phyloP scores from a whole-genome alignment of 2,113 vertebrate genomes.

The Oreochromis tanganicae region DNA sequence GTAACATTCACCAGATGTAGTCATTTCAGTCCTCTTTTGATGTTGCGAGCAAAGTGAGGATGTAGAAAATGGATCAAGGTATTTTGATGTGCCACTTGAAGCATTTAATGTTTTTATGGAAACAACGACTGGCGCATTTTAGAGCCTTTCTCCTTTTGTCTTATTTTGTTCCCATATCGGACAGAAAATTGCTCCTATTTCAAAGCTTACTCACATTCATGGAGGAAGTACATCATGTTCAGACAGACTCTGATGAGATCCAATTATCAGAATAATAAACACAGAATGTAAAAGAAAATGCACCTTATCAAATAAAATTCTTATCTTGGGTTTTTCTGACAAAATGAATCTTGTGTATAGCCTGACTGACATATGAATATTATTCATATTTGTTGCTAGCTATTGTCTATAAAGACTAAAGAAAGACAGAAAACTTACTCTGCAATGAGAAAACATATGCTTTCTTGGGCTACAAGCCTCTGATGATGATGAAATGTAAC shows the following conservation, averaged over 20 bases:
- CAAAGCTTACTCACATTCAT: background rate
- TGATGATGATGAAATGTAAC: background rate
- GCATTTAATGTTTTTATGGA: background rate
- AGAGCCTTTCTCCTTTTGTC: background rate
- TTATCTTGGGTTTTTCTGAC: background rate
- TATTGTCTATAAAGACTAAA: background rate
- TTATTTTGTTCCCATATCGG: background rate
- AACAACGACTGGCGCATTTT: background rate
- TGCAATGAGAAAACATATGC: background rate
- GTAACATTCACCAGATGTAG: background rate
- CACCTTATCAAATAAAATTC: background rate
- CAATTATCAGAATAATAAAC: background rate
- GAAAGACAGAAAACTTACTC: background rate
- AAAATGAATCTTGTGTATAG: background rate
- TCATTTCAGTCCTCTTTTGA: background rate
- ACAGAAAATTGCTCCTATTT: background rate
- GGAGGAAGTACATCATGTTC: background rate
- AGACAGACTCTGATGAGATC: background rate
- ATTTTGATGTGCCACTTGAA: background rate
- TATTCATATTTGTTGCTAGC: background rate
- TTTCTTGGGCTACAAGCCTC: background rate
- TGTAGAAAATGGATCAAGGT: background rate
- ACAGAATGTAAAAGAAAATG: background rate
- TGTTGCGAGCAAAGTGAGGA: background rate
- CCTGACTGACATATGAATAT: background rate